phyloP scores from a whole-genome alignment of 1,140 invertebrate species.

The Metopolophium dirhodum region DNA sequence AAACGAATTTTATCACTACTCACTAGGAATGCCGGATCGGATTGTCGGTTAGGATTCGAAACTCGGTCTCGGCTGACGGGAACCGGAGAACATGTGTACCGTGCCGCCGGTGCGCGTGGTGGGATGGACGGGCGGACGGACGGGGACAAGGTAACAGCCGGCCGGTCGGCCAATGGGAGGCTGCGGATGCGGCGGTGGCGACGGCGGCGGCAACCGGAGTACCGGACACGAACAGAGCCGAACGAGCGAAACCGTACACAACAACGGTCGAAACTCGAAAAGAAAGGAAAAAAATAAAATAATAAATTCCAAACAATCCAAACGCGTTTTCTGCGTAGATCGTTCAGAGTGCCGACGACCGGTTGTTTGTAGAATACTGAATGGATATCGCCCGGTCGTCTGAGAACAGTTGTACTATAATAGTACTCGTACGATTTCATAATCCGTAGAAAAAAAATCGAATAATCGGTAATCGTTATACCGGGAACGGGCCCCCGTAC shows the following conservation, averaged over 20 bases:
- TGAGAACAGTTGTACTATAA: too few relatives aligned
- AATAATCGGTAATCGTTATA: too few relatives aligned
- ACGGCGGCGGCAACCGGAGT: neutral
- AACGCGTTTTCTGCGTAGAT: neutral
- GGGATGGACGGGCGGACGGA: neutral
- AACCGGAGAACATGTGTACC: neutral
- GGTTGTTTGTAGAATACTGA: neutral
- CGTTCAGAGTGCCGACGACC: neutral
- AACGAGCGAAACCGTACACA: neutral
- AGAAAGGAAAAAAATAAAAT: neutral
- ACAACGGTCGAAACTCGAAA: neutral
- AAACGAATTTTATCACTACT: neutral
- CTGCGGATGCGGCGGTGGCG: neutral
- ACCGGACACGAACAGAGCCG: constrained; percentile 1
- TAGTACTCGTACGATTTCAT: neutral
- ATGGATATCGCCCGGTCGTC: too few relatives aligned
- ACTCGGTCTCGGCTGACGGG: neutral
- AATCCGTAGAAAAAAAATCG: neutral
- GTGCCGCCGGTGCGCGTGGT: neutral
- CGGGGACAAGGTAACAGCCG: constrained; percentile 39
- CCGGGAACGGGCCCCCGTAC: too few relatives aligned
- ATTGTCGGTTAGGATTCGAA: constrained; percentile 47
- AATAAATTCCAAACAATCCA: neutral
- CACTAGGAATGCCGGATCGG: neutral
- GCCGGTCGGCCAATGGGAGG: constrained; percentile 46